Evolutionary conservation across 2,888 invertebrate species (phyloP).

Genomic region (Volucella bombylans): DNA sequence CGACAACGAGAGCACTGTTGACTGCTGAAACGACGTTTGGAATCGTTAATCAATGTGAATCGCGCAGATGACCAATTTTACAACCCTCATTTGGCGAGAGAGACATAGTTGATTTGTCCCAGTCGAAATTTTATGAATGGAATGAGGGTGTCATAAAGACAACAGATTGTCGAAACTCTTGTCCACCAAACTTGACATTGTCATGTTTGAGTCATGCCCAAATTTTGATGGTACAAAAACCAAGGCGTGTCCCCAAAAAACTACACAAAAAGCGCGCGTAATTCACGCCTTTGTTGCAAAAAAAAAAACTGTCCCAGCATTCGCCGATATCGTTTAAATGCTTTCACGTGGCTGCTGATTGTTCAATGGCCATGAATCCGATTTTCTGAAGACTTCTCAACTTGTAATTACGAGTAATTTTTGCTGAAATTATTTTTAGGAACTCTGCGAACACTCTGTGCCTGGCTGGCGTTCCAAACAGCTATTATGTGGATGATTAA

Average conservation of each 20-base stretch:
- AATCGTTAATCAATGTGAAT: conserved; percentile 43
- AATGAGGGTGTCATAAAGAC: conserved; percentile 4
- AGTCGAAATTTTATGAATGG: conserved; percentile 43
- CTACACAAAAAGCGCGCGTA: conserved; percentile 14
- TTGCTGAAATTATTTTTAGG: conserved; percentile 13
- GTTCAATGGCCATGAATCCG: conserved; percentile 40
- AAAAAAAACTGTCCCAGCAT: neutral
- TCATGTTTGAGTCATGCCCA: conserved; percentile 34
- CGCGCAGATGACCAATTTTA: conserved; percentile 34
- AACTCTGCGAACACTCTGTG: neutral
- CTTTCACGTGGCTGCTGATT: conserved; percentile 38
- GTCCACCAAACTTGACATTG: neutral
- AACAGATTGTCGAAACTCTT: conserved; percentile 6
- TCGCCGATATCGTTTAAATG: conserved; percentile 34
- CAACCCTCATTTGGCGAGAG: neutral
- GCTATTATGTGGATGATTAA: conserved; percentile 27
- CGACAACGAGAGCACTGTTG: too few species aligned
- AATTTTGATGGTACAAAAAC: conserved; percentile 8
- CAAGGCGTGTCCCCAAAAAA: neutral
- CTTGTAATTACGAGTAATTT: neutral
- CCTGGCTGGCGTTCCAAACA: neutral
- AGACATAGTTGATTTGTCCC: conserved; percentile 33
- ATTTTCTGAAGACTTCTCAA: conserved; percentile 34
- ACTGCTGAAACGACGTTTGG: conserved; percentile 20
- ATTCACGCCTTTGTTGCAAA: conserved; percentile 25